A percentile compares a stretch with the other conserved stretches of the same genome.
Conservation (phyloP, 2,888 invertebrate genomes). For the Octonoba sinensis region DNA sequence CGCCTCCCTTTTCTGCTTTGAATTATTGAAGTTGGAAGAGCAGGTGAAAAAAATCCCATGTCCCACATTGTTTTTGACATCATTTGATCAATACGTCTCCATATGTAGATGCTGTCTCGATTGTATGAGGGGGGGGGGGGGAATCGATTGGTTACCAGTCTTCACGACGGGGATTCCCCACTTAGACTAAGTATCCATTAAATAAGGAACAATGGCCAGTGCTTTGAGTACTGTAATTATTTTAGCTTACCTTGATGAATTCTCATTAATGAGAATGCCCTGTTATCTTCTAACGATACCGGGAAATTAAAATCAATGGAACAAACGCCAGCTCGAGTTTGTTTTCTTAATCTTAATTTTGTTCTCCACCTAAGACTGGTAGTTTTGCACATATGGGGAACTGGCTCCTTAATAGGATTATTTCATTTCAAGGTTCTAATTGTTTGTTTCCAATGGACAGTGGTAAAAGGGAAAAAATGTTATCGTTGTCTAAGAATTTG, state of each 20-base stretch:
- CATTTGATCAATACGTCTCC: constrained; percentile 49
- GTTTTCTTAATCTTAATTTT: no score
- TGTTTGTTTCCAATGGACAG: no score
- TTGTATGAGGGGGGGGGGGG: constrained; percentile 27
- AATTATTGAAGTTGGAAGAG: constrained; percentile 24
- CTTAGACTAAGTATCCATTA: constrained; percentile 50
- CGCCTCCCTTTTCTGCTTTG: constrained; percentile 4
- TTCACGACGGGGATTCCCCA: constrained; percentile 40
- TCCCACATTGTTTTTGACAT: constrained; percentile 54
- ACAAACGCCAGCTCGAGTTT: no score
- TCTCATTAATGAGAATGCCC: constrained; percentile 28
- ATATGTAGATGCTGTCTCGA: constrained; percentile 44
- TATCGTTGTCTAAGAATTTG: no score
- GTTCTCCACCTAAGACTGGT: no score
- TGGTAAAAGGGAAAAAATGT: no score
- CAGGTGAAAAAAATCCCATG: constrained; percentile 62
- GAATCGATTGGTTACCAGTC: constrained; percentile 57
- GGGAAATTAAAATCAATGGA: no score
- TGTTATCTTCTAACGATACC: no score
- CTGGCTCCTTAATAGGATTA: no score
- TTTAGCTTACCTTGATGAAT: constrained; percentile 39
- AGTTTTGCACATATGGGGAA: no score
- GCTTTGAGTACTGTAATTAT: constrained; percentile 50
- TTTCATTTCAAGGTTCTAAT: no score
- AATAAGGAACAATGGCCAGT: constrained; percentile 34